A percentile compares a stretch with the other conserved stretches of the same genome.
Evolutionary conservation across 2,888 invertebrate genomes (phyloP).

Genomic region (Noctua fimbriata): DNA sequence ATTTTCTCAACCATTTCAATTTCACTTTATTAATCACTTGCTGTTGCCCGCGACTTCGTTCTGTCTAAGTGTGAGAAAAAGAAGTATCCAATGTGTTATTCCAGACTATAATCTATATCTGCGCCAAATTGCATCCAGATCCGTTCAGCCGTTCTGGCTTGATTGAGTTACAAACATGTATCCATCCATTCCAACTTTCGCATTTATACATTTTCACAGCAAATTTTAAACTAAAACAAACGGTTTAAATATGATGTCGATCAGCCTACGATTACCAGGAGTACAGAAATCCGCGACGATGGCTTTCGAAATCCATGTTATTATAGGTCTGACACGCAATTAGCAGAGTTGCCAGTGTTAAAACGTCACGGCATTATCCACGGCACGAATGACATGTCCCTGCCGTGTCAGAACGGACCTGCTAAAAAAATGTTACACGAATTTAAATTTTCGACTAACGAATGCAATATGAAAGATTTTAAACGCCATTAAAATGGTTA

Average conservation of each 20-base stretch:
- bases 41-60: too few relatives aligned
- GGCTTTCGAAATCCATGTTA: slow-evolving; percentile 56
- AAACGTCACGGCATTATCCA: slow-evolving; percentile 71
- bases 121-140: too few relatives aligned
- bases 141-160: too few relatives aligned
- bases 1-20: not conserved
- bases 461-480: slow-evolving; percentile 30
- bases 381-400: slow-evolving; percentile 67
- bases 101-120: too few relatives aligned
- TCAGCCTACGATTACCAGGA: slow-evolving; percentile 18
- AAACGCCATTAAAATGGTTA: slow-evolving; percentile 16
- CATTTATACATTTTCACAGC: not conserved
- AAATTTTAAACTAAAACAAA: not conserved
- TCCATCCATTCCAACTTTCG: too few relatives aligned
- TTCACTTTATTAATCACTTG: not conserved
- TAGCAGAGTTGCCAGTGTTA: slow-evolving; percentile 69
- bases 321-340: slow-evolving; percentile 70
- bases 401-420: slow-evolving; percentile 51
- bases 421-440: slow-evolving; percentile 54
- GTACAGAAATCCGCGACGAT: slow-evolving; percentile 33
- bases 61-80: too few relatives aligned
- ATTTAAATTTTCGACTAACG: slow-evolving; percentile 37
- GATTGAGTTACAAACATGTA: too few relatives aligned
- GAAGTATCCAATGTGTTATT: too few relatives aligned
- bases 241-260: not conserved